Conservation (phyloP, 2,888 invertebrate genomes). For the Acheta domesticus region DNA sequence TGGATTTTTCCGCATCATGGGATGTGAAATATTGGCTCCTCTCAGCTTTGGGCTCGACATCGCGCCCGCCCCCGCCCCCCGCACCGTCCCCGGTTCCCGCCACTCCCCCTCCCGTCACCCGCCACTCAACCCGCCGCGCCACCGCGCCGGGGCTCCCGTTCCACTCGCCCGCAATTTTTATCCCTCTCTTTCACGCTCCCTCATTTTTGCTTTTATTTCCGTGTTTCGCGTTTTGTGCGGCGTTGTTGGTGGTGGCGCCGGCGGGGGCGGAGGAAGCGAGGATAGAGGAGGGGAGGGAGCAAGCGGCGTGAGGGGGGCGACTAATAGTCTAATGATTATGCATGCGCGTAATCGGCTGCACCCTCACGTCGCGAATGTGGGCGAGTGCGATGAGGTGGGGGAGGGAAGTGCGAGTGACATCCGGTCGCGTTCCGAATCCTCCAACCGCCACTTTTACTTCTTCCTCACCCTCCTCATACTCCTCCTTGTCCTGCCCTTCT, state of each 20-base stretch:
- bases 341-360: slow-evolving; percentile 3
- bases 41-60: slow-evolving; percentile 1
- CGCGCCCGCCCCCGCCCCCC: neutral
- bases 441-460: neutral
- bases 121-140: neutral
- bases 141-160: neutral
- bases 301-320: neutral
- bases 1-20: slow-evolving; percentile 32
- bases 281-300: neutral
- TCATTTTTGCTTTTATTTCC: neutral
- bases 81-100: neutral
- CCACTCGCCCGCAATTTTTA: neutral
- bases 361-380: neutral
- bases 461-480: neutral
- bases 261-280: neutral
- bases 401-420: neutral
- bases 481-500: too few species aligned
- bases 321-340: slow-evolving; percentile 18
- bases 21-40: slow-evolving; percentile 29
- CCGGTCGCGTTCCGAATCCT: neutral
- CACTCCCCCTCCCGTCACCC: neutral
- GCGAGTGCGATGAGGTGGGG: neutral
- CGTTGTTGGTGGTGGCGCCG: too few species aligned
- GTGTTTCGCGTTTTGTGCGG: neutral
- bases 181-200: slow-evolving; percentile 1